Conservation (phyloP, 2,797 vertebrate genomes). For the Halcyon chelicuti region DNA sequence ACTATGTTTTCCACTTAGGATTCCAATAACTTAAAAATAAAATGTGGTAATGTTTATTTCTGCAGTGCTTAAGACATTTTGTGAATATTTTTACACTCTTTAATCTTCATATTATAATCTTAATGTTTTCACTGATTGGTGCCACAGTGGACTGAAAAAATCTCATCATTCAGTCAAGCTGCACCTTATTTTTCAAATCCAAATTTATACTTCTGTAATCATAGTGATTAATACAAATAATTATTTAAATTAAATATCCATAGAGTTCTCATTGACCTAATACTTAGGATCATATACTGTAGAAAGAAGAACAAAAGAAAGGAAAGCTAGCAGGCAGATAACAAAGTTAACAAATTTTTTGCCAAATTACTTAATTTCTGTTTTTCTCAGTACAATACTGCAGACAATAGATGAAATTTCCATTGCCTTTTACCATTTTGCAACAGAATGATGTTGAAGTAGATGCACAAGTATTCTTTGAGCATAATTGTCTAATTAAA, state of each 20-base stretch:
- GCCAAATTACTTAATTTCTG: neutral
- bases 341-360: neutral
- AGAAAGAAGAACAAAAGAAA: neutral
- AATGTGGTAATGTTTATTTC: neutral
- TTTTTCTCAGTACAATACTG: neutral
- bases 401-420: neutral
- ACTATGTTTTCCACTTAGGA: neutral
- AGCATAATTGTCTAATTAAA: neutral
- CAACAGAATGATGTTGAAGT: neutral
- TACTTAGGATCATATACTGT: neutral
- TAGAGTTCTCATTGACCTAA: neutral
- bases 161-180: neutral
- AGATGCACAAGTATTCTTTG: neutral
- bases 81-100: neutral
- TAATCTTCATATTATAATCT: neutral
- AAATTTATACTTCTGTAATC: neutral
- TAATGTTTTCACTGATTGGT: neutral
- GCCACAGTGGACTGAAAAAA: neutral
- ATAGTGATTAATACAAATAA: neutral
- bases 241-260: neutral
- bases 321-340: neutral
- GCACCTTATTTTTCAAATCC: neutral
- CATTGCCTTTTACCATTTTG: neutral
- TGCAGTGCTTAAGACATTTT: neutral
- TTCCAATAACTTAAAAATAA: neutral